Conservation (phyloP, 2,888 invertebrate genomes). For the Rutpela maculata region DNA sequence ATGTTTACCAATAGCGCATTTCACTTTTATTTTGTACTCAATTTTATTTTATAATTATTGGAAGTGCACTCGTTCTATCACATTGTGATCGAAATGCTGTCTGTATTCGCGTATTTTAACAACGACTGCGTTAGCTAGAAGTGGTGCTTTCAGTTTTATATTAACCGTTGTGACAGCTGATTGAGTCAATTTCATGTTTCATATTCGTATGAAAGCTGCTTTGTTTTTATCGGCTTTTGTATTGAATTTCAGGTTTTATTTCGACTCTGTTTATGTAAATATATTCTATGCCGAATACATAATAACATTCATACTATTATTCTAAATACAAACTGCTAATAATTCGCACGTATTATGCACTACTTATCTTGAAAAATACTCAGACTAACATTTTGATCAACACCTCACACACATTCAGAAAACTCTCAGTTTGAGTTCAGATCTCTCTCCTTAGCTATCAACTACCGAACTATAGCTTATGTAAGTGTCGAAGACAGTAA, state of each 20-base stretch:
- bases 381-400: no score
- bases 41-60: constrained; percentile 19
- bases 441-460: no score
- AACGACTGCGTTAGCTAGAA: neutral
- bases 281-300: neutral
- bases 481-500: no score
- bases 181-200: constrained; percentile 25
- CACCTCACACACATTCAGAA: no score
- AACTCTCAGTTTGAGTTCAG: no score
- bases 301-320: neutral
- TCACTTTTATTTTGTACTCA: constrained; percentile 3
- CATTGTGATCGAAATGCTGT: neutral
- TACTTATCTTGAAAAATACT: no score
- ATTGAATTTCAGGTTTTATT: neutral
- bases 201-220: constrained; percentile 15
- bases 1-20: neutral
- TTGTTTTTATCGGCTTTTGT: constrained; percentile 25
- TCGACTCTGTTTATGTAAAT: neutral
- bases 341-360: neutral
- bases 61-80: constrained; percentile 1
- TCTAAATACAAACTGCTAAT: neutral
- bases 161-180: constrained; percentile 28
- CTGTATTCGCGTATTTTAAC: neutral
- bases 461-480: no score
- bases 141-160: constrained; percentile 21